Conservation (phyloP, 2,113 vertebrate genomes). For the Vicugna pacos region DNA sequence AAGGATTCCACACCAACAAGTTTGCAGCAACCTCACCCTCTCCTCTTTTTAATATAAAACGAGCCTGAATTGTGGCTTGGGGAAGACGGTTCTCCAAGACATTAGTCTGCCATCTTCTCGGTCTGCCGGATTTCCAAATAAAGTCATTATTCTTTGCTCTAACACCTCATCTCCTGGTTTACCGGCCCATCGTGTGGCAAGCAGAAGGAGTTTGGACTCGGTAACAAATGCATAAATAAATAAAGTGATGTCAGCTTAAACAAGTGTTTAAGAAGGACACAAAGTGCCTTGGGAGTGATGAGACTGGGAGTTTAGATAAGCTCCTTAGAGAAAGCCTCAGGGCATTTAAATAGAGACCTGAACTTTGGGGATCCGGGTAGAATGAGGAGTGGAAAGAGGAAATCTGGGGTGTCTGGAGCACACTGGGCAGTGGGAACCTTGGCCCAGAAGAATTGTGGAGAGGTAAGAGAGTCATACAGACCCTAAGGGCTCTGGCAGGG, state of each 20-base stretch:
- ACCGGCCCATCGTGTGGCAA: too few species aligned
- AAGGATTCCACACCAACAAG: too few species aligned
- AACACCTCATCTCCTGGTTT: too few species aligned
- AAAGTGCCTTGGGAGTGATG: neutral
- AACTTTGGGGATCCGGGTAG: neutral
- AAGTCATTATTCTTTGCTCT: too few species aligned
- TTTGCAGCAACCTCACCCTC: too few species aligned
- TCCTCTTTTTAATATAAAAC: too few species aligned
- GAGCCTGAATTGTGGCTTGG: too few species aligned
- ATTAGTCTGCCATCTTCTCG: too few species aligned
- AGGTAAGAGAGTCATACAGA: neutral
- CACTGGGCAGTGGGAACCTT: neutral
- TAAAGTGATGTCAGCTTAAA: neutral
- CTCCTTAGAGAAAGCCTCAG: neutral
- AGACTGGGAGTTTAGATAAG: neutral
- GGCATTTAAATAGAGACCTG: neutral
- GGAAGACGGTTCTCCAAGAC: too few species aligned
- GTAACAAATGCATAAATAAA: neutral
- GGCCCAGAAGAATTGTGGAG: neutral
- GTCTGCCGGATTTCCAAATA: too few species aligned
- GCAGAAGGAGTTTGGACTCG: too few species aligned
- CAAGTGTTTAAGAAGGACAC: neutral
- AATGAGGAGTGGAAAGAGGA: neutral
- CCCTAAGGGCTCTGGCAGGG: too few species aligned
- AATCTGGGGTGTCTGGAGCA: neutral